Conservation (phyloP, 53 echinoderm and acorn worm species). For the Paracentrotus lividus region DNA sequence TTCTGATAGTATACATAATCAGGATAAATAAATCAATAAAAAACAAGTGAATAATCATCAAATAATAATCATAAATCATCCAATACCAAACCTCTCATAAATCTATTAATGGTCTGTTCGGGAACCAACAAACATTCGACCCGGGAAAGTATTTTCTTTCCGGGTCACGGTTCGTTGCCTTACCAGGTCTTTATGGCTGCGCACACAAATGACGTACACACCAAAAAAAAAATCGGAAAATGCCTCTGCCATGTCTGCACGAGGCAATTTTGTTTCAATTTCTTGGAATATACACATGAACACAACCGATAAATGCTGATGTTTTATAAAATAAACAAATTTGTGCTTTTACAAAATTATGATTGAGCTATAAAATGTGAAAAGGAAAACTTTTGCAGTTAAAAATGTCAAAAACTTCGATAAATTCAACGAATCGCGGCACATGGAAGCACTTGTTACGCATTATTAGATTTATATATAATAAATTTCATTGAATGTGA, state of each 20-base stretch:
- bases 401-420: background rate
- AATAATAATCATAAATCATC: conserved; percentile 29
- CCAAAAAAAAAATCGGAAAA: too few relatives aligned
- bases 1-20: background rate
- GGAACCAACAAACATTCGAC: background rate
- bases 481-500: too few relatives aligned
- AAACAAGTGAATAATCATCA: background rate
- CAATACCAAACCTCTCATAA: background rate
- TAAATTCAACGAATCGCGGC: too few relatives aligned
- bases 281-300: too few relatives aligned
- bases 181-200: background rate
- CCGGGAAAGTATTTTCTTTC: conserved; percentile 53
- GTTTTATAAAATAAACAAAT: background rate
- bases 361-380: background rate
- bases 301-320: too few relatives aligned
- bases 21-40: background rate
- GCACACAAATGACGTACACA: background rate
- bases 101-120: background rate
- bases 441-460: too few relatives aligned
- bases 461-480: too few relatives aligned
- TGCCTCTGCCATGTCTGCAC: too few relatives aligned
- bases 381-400: background rate
- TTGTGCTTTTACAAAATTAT: background rate
- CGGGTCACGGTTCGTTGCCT: conserved; percentile 47
- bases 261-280: too few relatives aligned